Evolutionary conservation across 1,140 invertebrate genomes (phyloP).

Genomic region (Heliconius hermathena): DNA sequence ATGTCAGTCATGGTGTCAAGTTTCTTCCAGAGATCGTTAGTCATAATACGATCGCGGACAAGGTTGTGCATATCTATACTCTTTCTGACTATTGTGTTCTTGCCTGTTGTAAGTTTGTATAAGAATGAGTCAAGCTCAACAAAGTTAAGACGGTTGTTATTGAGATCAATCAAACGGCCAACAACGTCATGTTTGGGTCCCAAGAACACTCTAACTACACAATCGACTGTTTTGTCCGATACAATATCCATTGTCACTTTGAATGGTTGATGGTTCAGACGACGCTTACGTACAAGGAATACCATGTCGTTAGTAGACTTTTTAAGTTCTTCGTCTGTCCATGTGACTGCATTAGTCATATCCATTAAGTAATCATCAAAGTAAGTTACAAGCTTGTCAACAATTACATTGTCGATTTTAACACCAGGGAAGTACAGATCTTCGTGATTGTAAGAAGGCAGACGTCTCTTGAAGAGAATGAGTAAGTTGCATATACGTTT

Average conservation of each 20-base stretch:
- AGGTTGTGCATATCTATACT: conserved; percentile 61
- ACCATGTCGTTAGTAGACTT: conserved; percentile 58
- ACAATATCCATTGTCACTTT: conserved; percentile 83
- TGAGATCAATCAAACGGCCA: conserved; percentile 79
- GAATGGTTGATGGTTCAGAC: conserved; percentile 86
- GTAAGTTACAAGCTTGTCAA: conserved; percentile 82
- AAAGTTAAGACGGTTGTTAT: conserved; percentile 79
- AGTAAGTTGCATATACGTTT: conserved; percentile 83
- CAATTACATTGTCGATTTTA: conserved; percentile 81
- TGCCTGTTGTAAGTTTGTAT: conserved; percentile 44
- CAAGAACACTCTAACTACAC: conserved; percentile 85
- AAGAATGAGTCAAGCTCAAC: conserved; percentile 82
- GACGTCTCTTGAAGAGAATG: conserved; percentile 82
- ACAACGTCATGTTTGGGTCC: conserved; percentile 85
- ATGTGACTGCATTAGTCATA: conserved; percentile 78
- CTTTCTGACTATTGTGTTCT: conserved; percentile 78
- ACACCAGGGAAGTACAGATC: conserved; percentile 84
- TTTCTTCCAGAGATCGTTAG: conserved; percentile 71
- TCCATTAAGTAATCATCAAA: conserved; percentile 83
- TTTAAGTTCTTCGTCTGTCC: conserved; percentile 52
- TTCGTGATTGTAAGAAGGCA: conserved; percentile 85
- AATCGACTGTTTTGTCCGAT: conserved; percentile 81
- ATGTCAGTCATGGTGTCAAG: conserved; percentile 58
- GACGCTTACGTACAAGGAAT: conserved; percentile 83
- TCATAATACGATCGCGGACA: conserved; percentile 69